Percentiles rank a stretch among this genome's conserved stretches.
Evolutionary conservation across 2,797 vertebrate species (phyloP).

Genomic region (Furcifer pardalis): DNA sequence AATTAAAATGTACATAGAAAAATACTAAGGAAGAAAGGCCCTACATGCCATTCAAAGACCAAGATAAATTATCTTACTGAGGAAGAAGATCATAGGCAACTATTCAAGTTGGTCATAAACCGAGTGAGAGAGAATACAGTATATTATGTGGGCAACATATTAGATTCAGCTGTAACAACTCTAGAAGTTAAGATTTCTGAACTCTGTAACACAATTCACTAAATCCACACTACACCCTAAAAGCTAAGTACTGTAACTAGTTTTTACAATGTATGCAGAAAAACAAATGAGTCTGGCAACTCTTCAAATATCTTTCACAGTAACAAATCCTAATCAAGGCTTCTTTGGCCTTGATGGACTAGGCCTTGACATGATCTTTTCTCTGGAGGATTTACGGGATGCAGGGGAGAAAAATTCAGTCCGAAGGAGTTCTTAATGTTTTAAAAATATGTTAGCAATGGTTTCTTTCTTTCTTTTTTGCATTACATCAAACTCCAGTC

Average conservation of each 20-base stretch:
- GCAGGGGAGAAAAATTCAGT: constrained; percentile 24
- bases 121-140: neutral
- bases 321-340: constrained; percentile 60
- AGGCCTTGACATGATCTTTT: constrained; percentile 59
- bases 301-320: constrained; percentile 42
- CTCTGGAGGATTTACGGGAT: constrained; percentile 47
- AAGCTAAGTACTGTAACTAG: constrained; percentile 42
- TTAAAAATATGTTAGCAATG: constrained; percentile 24
- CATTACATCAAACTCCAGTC: constrained; percentile 3
- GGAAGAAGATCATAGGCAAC: neutral
- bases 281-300: constrained; percentile 52
- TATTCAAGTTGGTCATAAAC: neutral
- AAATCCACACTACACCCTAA: neutral
- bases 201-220: constrained; percentile 10
- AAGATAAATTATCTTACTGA: neutral
- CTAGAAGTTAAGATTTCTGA: neutral
- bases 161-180: neutral
- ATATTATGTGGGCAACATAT: neutral
- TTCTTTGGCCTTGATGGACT: constrained; percentile 52
- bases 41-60: neutral
- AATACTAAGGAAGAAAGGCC: neutral
- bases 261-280: constrained; percentile 41
- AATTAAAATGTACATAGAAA: neutral
- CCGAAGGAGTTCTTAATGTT: constrained; percentile 19
- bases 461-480: neutral